Evolutionary conservation across 1,140 invertebrate species (phyloP).

Genomic region (Diachasmimorpha longicaudata): DNA sequence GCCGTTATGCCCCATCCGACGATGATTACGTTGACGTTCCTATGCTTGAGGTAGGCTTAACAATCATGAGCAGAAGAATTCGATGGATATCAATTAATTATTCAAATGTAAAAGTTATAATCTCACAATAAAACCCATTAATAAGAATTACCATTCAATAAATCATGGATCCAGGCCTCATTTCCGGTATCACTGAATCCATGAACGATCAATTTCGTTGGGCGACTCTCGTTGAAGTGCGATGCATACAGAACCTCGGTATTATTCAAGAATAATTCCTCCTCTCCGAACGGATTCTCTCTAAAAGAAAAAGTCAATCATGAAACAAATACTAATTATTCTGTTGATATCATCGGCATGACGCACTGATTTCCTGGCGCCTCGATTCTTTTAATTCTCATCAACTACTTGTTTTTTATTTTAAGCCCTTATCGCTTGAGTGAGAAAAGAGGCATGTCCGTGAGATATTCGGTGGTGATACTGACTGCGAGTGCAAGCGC

Average conservation of each 20-base stretch:
- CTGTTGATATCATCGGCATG: no score
- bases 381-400: neutral
- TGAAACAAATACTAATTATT: neutral
- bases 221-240: conserved; percentile 54
- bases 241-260: conserved; percentile 50
- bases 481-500: conserved; percentile 48
- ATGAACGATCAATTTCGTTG: conserved; percentile 62
- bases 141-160: conserved; percentile 45
- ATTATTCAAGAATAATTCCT: conserved; percentile 46
- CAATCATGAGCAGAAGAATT: conserved; percentile 17
- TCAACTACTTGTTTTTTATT: neutral
- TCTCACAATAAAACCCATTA: no score
- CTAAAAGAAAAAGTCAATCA: conserved; percentile 26
- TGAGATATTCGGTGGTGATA: conserved; percentile 39
- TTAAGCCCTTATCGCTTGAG: conserved; percentile 16
- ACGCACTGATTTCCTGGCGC: conserved; percentile 5
- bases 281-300: conserved; percentile 50
- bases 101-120: no score
- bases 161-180: conserved; percentile 54
- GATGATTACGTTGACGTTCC: conserved; percentile 70
- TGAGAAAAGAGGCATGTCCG: conserved; percentile 33
- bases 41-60: conserved; percentile 65
- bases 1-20: conserved; percentile 71
- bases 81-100: conserved; percentile 8
- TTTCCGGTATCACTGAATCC: conserved; percentile 62